A percentile compares a stretch with the other conserved stretches of the same genome.
Evolutionary conservation across 2,113 vertebrate genomes (phyloP).

Genomic region (Geococcyx californianus): DNA sequence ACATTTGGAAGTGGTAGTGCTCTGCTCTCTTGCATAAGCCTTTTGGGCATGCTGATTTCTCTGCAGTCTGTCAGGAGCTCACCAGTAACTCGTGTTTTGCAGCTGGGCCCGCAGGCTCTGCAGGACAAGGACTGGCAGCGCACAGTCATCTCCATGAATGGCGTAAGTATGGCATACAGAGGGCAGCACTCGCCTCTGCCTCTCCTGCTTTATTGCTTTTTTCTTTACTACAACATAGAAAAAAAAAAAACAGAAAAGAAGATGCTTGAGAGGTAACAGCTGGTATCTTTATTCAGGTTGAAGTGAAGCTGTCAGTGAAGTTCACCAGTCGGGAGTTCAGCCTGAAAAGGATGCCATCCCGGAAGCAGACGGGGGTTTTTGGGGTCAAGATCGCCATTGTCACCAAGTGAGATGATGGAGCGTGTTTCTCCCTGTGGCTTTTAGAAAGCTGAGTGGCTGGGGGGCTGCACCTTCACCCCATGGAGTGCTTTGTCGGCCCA

Average conservation of each 20-base stretch:
- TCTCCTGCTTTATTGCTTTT: background rate
- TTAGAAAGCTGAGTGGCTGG: background rate
- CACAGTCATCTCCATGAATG: slow-evolving; percentile 93
- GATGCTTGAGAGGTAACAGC: background rate
- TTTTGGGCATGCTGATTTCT: background rate
- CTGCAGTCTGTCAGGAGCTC: background rate
- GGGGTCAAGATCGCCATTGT: slow-evolving; percentile 94
- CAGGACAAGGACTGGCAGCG: slow-evolving; percentile 98
- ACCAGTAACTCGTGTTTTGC: slow-evolving; percentile 26
- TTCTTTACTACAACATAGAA: background rate
- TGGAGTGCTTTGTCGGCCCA: background rate
- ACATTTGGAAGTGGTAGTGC: background rate
- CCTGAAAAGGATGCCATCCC: slow-evolving; percentile 91
- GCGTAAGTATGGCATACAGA: slow-evolving; percentile 77
- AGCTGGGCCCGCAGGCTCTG: slow-evolving; percentile 91
- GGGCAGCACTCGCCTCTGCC: background rate
- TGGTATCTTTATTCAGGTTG: slow-evolving; percentile 77
- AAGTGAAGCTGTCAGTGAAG: slow-evolving; percentile 95
- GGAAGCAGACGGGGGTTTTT: slow-evolving; percentile 93
- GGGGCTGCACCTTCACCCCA: background rate
- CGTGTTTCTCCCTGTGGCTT: rapidly evolving
- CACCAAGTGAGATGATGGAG: slow-evolving; percentile 87
- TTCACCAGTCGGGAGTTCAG: slow-evolving; percentile 97
- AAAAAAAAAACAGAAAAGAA: background rate
- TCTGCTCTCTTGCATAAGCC: background rate